Conservation (phyloP, 2,888 invertebrate genomes). For the Abrostola tripartita region DNA sequence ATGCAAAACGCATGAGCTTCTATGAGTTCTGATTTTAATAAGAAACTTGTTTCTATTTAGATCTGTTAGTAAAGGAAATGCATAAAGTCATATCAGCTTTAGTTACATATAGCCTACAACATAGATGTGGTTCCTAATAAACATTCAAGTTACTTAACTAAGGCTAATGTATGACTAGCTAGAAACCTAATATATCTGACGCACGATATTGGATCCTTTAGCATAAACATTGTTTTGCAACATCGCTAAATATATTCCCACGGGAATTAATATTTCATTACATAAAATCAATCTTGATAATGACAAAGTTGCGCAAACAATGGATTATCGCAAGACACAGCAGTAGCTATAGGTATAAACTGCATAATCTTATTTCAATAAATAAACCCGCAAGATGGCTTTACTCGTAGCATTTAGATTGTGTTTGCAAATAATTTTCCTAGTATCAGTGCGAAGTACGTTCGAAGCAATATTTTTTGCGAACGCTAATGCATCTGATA, state of each 20-base stretch:
- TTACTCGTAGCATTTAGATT: constrained; percentile 41
- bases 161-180: constrained; percentile 11
- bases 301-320: constrained; percentile 45
- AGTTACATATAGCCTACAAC: background rate
- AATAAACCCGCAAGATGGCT: constrained; percentile 45
- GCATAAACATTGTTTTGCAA: constrained; percentile 30
- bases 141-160: constrained; percentile 15
- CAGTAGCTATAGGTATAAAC: constrained; percentile 19
- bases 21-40: background rate
- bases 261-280: constrained; percentile 48
- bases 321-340: constrained; percentile 31
- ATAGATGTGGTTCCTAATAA: constrained; percentile 3
- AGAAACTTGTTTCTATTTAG: background rate
- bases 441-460: constrained; percentile 57
- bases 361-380: constrained; percentile 42
- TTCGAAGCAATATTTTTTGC: constrained; percentile 65
- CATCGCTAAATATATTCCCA: constrained; percentile 42
- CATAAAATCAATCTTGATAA: constrained; percentile 48
- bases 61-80: background rate
- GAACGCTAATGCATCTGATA: constrained; percentile 71
- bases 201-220: constrained; percentile 34
- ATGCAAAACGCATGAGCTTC: background rate
- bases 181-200: constrained; percentile 40
- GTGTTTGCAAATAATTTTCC: constrained; percentile 50
- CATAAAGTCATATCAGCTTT: background rate